Conservation (phyloP, 2,888 invertebrate species). For the Eupithecia tripunctaria region DNA sequence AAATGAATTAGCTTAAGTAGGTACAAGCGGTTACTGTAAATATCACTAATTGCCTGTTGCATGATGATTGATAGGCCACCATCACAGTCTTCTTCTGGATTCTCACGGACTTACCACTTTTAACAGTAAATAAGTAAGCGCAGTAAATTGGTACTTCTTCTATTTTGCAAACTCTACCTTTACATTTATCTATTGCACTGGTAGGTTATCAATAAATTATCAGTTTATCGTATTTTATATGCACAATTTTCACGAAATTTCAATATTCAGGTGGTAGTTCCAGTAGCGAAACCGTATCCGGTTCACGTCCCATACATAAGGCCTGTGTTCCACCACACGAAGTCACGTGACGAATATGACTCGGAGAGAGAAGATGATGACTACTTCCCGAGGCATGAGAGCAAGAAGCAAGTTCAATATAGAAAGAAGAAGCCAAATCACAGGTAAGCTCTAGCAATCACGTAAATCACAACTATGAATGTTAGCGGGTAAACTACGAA, state of each 20-base stretch:
- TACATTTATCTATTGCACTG: not conserved
- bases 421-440: constrained; percentile 61
- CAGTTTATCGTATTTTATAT: not conserved
- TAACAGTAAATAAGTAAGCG: constrained; percentile 16
- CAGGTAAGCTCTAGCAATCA: constrained; percentile 54
- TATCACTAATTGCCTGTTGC: constrained; percentile 42
- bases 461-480: not conserved
- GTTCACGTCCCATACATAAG: constrained; percentile 87
- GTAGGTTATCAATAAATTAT: not conserved
- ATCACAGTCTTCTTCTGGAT: constrained; percentile 10
- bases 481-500: too few species aligned
- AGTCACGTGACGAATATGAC: constrained; percentile 60
- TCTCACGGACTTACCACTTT: not conserved
- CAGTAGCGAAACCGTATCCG: constrained; percentile 90
- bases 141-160: not conserved
- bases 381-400: constrained; percentile 65
- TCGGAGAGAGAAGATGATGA: constrained; percentile 64
- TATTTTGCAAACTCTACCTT: not conserved
- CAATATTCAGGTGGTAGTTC: constrained; percentile 85
- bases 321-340: constrained; percentile 81
- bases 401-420: constrained; percentile 60
- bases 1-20: constrained; percentile 2
- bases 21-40: constrained; percentile 30
- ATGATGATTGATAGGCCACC: constrained; percentile 29
- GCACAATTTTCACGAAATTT: constrained; percentile 9